Conservation (phyloP, 2,113 vertebrate species). For the Girardinichthys multiradiatus region DNA sequence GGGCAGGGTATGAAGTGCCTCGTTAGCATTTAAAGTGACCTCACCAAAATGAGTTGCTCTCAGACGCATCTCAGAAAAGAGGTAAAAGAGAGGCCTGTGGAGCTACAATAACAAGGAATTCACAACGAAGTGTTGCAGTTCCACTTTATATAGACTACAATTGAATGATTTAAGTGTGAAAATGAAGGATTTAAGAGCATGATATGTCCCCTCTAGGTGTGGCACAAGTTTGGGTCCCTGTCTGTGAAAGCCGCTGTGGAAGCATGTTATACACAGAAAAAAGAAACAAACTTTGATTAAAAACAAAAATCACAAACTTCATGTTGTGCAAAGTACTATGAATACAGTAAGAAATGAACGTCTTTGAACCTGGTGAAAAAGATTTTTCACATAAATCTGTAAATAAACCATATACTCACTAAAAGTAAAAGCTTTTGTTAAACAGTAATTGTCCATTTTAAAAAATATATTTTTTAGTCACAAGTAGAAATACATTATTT, state of each 20-base stretch:
- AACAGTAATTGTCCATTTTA: not conserved
- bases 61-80: too few relatives aligned
- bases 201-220: too few relatives aligned
- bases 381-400: not conserved
- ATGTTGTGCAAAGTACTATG: not conserved
- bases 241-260: conserved; percentile 1
- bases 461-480: not conserved
- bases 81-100: too few relatives aligned
- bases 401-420: not conserved
- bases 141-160: too few relatives aligned
- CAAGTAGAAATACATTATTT: not conserved
- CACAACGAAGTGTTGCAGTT: too few relatives aligned
- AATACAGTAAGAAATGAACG: not conserved
- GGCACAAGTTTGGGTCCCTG: not conserved
- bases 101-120: too few relatives aligned
- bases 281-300: conserved; percentile 3
- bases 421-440: not conserved
- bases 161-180: too few relatives aligned
- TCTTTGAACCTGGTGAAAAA: not conserved
- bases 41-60: too few relatives aligned
- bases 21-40: too few relatives aligned
- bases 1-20: too few relatives aligned
- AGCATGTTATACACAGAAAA: not conserved
- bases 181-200: too few relatives aligned
- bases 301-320: not conserved